Evolutionary conservation across 1,140 invertebrate species (phyloP), one percentile per base, ranked within the genome.

Genomic region (Grapholita molesta): DNA sequence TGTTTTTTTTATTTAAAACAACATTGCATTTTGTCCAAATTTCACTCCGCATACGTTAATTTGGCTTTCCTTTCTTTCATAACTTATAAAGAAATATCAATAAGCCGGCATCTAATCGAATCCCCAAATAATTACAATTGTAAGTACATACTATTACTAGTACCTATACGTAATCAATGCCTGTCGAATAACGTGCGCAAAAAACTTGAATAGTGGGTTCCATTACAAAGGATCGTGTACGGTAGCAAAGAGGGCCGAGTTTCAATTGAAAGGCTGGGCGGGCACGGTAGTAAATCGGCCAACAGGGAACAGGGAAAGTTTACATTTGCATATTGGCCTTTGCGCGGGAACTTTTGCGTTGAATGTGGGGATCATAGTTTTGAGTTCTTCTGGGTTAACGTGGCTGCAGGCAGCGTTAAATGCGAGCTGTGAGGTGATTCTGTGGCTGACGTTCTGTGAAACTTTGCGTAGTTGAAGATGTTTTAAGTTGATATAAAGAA

Each of bases 271-370:
- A 78, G 71, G 77, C 73, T 68, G 75, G 76, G 78, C 73, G 83
- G 75, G 18, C n/a, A 9, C 18, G 42, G 78, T 75, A 76, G 80
- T 90, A 90, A 90, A 89, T 90, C 88, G 86, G 85, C 88, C 86
- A 88, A 90, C 88, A 88, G 7, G 64, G 74, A 80, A 83, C 82
- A 86, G 86, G 84, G 88, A 89, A 89, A 90, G 88, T 89, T 84
- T 78, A 78, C 82, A 89, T 90, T 89, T 83, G 84, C 88, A 90
- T 90, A 85, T 82, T 83, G 82, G 79, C 85, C 80, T 75, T 74
- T 48, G 70, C 67, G 68, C 64, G 53, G 12, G 55, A 61, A 61
- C 55, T 61, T 61, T 48, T 48, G 42, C 42, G 12, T 42, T 15
- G 15, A 52, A 52, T 18, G 42, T 21, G 24, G n/a, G 21, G 55